Percentiles rank a stretch among this genome's conserved stretches.
phyloP scores from a whole-genome alignment of 2,113 vertebrate species.

The Callaeas wilsoni region DNA sequence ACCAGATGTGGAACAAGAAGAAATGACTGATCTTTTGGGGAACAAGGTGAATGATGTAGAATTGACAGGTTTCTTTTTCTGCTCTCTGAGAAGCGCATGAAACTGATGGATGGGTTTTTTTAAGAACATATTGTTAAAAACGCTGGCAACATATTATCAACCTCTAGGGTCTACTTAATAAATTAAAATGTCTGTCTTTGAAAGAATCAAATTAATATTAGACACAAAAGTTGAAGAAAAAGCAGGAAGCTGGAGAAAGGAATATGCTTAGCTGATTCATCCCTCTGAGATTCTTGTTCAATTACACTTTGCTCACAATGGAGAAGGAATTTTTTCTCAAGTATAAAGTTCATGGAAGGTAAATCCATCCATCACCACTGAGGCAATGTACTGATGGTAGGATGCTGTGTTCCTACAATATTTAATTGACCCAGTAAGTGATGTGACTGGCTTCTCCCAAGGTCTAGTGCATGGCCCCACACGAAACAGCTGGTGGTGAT shows the following conservation, averaged over 20 bases:
- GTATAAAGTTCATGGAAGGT: neutral
- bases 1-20: neutral
- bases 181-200: neutral
- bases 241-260: neutral
- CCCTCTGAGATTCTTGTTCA: neutral
- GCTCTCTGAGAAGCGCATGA: neutral
- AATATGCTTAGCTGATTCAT: neutral
- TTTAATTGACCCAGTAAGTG: neutral
- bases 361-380: neutral
- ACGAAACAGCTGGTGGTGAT: neutral
- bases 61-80: neutral
- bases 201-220: conserved; percentile 20
- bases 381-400: neutral
- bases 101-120: neutral
- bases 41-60: neutral
- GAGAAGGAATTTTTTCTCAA: neutral
- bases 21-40: neutral
- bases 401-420: neutral
- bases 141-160: neutral
- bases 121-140: neutral
- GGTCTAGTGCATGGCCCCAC: no score
- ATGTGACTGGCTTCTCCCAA: neutral
- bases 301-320: neutral
- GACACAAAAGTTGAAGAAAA: neutral
- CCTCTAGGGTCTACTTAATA: neutral